phyloP scores from a whole-genome alignment of 92 coral and sea anemone genomes.

The Montipora capitata region DNA sequence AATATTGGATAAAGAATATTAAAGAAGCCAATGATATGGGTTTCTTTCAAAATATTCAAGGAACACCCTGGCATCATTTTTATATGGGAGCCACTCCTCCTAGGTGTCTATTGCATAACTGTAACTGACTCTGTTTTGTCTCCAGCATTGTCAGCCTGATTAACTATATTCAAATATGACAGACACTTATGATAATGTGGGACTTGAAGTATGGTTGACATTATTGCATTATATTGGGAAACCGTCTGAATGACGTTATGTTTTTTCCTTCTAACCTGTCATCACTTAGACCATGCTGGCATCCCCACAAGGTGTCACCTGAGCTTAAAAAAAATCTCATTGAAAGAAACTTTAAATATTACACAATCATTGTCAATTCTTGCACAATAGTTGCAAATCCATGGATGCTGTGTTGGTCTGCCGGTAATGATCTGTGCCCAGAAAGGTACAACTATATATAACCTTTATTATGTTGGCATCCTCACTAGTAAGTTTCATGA shows the following conservation, averaged over 20 bases:
- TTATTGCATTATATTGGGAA: slow-evolving; percentile 7
- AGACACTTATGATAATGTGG: not conserved
- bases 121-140: slow-evolving; percentile 7
- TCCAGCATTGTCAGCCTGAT: slow-evolving; percentile 13
- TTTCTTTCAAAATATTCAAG: not conserved
- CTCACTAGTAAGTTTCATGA: not conserved
- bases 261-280: not conserved
- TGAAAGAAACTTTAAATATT: not conserved
- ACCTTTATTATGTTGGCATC: not conserved
- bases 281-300: not conserved
- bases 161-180: not conserved
- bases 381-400: not conserved
- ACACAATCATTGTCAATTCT: not conserved
- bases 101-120: slow-evolving; percentile 11
- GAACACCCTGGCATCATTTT: slow-evolving; percentile 8
- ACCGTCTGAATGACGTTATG: not conserved
- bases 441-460: not conserved
- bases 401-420: not conserved
- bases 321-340: not conserved
- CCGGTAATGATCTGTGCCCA: no score
- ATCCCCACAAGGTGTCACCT: not conserved
- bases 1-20: not conserved
- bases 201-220: not conserved
- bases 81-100: slow-evolving; percentile 1
- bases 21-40: not conserved